Evolutionary conservation across 2,888 invertebrate genomes (phyloP).

Genomic region (Sepioteuthis lessoniana): DNA sequence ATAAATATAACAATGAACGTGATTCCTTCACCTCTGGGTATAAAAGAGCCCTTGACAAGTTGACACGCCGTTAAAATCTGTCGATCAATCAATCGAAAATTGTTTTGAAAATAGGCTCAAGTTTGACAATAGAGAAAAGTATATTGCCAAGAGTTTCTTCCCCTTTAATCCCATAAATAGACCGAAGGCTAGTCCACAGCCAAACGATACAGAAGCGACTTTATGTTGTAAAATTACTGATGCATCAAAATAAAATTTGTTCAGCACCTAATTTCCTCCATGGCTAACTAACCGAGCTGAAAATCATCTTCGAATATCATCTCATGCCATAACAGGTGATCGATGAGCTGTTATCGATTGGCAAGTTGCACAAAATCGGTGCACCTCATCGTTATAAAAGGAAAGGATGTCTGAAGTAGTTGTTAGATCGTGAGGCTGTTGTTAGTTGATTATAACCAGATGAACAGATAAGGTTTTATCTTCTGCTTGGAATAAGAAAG

Average conservation of each 20-base stretch:
- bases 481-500: neutral
- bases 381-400: conserved; percentile 17
- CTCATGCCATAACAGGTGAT: neutral
- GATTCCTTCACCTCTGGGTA: too few relatives aligned
- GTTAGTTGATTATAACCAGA: neutral
- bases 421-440: neutral
- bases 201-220: neutral
- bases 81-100: neutral
- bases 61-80: neutral
- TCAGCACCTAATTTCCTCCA: neutral
- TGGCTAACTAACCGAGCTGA: conserved; percentile 4
- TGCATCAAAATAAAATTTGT: neutral
- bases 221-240: neutral
- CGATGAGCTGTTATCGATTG: neutral
- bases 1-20: too few relatives aligned
- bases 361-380: neutral
- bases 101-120: neutral
- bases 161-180: neutral
- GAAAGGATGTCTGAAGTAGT: neutral
- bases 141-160: neutral
- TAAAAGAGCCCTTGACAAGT: too few relatives aligned
- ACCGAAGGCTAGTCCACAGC: neutral
- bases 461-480: neutral
- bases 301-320: neutral
- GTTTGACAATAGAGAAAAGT: neutral